Evolutionary conservation across 2,888 invertebrate species (phyloP), one percentile per base, ranked within the genome.

Genomic region (Drosophila pseudotakahashii): DNA sequence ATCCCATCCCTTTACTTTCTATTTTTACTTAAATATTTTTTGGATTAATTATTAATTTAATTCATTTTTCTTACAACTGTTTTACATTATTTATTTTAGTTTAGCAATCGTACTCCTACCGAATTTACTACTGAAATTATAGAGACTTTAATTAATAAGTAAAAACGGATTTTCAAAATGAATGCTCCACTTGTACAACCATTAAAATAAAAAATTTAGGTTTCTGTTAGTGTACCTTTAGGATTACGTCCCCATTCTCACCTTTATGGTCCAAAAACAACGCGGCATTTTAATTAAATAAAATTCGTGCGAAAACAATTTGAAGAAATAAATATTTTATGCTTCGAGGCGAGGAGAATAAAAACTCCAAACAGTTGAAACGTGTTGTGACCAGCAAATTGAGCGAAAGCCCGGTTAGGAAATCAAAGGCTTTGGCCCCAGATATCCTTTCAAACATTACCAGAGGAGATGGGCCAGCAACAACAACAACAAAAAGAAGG

Each of bases 361-460:
- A 84, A 81, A 80, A 73, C 66, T 42, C 57, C 52, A 64, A 82
- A 60, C 62, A 57, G 60, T 63, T 69, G 73, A 54, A 75, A 85
- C 88, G 88, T 88, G 85, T 76, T 81, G 79, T 64, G 85, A 85
- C 79, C 88, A 71, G 79, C 71, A 75, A 81, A 81, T 76, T 67
- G 67, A 75, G 59, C 53, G 30, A 44, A 57, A 48, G 45, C 47
- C 47, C 48, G 75, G 68, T 57, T 48, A 66, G 51, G 48, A 72
- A 48, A 73, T 74, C 48, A 74, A 74, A 63, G 74, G 66, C 74
- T 88, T 81, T 81, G 78, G 68, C 67, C 62, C 36, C 52, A 53
- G 50, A 45, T 70, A 63, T 41, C 50, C 70, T 54, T 48, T 64
- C 42, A 71, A 64, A 45, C 51, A 73, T 55, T 63, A 45, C 52